Percentiles rank a stretch among this genome's conserved stretches.
These are phyloP conservation scores for Plumapathes pennacea DNA, from an alignment of 92 coral and sea anemone genomes.

Conservation along the genomic window DNA sequence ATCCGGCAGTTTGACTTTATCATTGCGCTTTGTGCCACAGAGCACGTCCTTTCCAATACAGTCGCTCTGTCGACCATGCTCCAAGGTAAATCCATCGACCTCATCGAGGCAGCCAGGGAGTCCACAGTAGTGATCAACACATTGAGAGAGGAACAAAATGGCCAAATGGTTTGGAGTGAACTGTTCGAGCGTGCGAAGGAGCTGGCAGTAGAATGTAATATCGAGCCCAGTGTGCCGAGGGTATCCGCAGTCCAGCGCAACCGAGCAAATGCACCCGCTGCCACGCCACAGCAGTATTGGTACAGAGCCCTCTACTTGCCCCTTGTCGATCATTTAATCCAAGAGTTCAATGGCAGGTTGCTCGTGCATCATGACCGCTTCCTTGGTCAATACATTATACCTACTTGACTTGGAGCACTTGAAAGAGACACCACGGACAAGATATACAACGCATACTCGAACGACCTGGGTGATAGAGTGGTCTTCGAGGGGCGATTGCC, in stretches of 20 bases:
- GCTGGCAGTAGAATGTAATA: slow-evolving; percentile 64
- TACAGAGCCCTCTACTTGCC: slow-evolving; percentile 8
- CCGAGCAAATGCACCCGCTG: neutral
- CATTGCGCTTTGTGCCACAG: slow-evolving; percentile 67
- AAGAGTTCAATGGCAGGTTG: slow-evolving; percentile 15
- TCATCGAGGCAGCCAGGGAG: slow-evolving; percentile 51
- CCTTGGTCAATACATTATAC: slow-evolving; percentile 20
- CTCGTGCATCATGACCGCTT: slow-evolving; percentile 5
- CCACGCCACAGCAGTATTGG: slow-evolving; percentile 23
- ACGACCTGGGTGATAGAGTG: too few relatives aligned
- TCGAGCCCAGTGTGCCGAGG: too few relatives aligned
- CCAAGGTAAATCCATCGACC: slow-evolving; percentile 56
- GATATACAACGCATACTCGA: too few relatives aligned
- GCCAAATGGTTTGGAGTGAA: slow-evolving; percentile 53
- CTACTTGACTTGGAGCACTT: too few relatives aligned
- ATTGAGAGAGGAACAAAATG: slow-evolving; percentile 47
- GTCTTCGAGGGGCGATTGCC: too few relatives aligned
- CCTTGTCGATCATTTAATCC: slow-evolving; percentile 6
- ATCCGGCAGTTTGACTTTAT: neutral
- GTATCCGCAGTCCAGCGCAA: too few relatives aligned
- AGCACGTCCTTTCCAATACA: slow-evolving; percentile 59
- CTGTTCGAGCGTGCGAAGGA: slow-evolving; percentile 58
- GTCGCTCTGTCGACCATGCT: slow-evolving; percentile 54
- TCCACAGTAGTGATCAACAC: slow-evolving; percentile 53
- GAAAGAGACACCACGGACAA: too few relatives aligned